A percentile compares a stretch with the other conserved stretches of the same genome.
These are phyloP conservation scores for Acronicta leporina DNA, from an alignment of 2,888 invertebrate species.

Conservation along the genomic window DNA sequence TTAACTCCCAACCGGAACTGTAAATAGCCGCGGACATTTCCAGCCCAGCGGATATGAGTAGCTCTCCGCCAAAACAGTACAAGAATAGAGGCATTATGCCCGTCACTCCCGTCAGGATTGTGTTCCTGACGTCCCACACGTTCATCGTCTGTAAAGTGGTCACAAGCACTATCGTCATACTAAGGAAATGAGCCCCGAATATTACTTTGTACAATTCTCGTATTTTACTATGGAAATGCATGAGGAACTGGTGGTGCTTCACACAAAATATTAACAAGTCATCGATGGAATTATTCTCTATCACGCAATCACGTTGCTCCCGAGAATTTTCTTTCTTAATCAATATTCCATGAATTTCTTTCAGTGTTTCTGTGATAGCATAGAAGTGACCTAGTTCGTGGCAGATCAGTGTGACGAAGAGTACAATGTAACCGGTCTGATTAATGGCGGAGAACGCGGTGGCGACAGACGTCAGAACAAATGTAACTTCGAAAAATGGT, in stretches of 20 bases:
- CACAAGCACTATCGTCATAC: conserved; percentile 73
- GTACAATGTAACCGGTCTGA: conserved; percentile 74
- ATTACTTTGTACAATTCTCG: conserved; percentile 65
- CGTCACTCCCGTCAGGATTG: conserved; percentile 68
- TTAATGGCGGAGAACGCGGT: conserved; percentile 73
- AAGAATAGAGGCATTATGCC: conserved; percentile 71
- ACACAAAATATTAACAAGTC: conserved; percentile 67
- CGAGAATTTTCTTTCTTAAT: conserved; percentile 24
- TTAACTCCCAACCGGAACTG: conserved; percentile 71
- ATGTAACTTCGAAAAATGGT: conserved; percentile 71
- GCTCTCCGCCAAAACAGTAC: conserved; percentile 76
- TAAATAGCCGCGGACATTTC: conserved; percentile 67
- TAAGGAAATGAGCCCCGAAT: conserved; percentile 72
- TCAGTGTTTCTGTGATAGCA: conserved; percentile 67
- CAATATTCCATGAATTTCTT: conserved; percentile 57
- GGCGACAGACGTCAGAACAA: conserved; percentile 62
- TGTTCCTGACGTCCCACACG: conserved; percentile 71
- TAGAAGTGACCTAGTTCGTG: conserved; percentile 74
- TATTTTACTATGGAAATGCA: conserved; percentile 65
- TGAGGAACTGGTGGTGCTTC: conserved; percentile 72
- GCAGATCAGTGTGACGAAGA: conserved; percentile 68
- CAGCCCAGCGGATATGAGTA: conserved; percentile 66
- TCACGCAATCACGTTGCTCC: conserved; percentile 17
- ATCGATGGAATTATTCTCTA: conserved; percentile 43
- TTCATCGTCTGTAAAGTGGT: conserved; percentile 74